Percentiles rank a stretch among this genome's conserved stretches.
Evolutionary conservation across 1,140 invertebrate genomes (phyloP).

Genomic region (Aphidius ervi): DNA sequence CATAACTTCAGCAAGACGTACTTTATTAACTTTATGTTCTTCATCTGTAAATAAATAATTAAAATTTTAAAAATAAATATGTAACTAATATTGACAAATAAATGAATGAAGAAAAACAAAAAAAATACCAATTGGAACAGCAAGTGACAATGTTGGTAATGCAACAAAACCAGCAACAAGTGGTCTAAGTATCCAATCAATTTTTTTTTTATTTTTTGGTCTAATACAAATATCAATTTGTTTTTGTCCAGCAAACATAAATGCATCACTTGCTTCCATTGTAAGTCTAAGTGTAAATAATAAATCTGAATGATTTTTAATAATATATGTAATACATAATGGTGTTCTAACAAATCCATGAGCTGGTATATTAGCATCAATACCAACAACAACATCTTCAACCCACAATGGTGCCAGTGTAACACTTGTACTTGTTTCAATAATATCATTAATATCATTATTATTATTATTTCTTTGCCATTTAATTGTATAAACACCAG

Average conservation of each 20-base stretch:
- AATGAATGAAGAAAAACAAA: neutral
- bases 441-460: constrained; percentile 10
- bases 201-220: constrained; percentile 54
- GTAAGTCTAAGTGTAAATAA: constrained; percentile 69
- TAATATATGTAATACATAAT: constrained; percentile 64
- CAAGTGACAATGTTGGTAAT: constrained; percentile 56
- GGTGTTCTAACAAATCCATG: constrained; percentile 70
- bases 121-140: constrained; percentile 38
- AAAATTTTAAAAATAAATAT: constrained; percentile 1
- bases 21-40: constrained; percentile 45
- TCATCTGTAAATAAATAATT: constrained; percentile 37
- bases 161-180: constrained; percentile 59
- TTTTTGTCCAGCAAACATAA: constrained; percentile 89
- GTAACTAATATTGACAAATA: neutral
- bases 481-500: constrained; percentile 69
- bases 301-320: constrained; percentile 68
- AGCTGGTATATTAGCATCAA: constrained; percentile 70
- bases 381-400: constrained; percentile 65
- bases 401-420: constrained; percentile 58
- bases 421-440: constrained; percentile 52
- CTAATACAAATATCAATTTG: constrained; percentile 62
- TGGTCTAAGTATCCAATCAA: constrained; percentile 61
- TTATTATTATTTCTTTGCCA: constrained; percentile 62
- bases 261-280: constrained; percentile 79
- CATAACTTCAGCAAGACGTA: constrained; percentile 52